Percentiles rank a stretch among this genome's conserved stretches.
Evolutionary conservation across 2,888 invertebrate species (phyloP).

Genomic region (Elegia similella): DNA sequence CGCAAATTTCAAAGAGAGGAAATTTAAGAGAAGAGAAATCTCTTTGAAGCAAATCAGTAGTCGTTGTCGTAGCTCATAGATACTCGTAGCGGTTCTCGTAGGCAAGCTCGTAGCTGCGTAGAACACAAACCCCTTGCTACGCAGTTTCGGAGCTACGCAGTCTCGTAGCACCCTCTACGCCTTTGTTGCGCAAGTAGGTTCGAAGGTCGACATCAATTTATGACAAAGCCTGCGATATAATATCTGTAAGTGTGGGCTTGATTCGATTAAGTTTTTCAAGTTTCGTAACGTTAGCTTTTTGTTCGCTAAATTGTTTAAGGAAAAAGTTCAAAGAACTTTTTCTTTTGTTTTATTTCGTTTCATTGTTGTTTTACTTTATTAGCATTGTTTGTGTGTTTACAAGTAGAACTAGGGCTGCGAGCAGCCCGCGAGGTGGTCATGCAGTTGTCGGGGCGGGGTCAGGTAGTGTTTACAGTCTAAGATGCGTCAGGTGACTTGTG

Average conservation of each 20-base stretch:
- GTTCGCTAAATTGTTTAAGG: neutral
- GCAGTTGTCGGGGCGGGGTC: too few species aligned
- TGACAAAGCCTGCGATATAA: neutral
- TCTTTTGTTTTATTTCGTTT: neutral
- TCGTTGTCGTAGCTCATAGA: neutral
- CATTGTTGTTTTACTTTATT: neutral
- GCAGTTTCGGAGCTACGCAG: conserved; percentile 25
- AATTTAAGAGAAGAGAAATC: neutral
- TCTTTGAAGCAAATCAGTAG: neutral
- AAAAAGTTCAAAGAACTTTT: neutral
- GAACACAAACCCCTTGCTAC: neutral
- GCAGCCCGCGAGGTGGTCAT: too few species aligned
- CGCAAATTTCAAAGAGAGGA: too few species aligned
- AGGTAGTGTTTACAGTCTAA: too few species aligned
- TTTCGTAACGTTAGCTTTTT: neutral
- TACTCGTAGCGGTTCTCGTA: neutral
- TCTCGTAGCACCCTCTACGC: conserved; percentile 13
- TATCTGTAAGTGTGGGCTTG: neutral
- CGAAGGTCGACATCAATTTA: conserved; percentile 5
- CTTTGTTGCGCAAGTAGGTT: conserved; percentile 14
- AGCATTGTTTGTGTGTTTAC: too few species aligned
- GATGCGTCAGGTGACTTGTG: too few species aligned
- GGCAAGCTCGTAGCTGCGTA: neutral
- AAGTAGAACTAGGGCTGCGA: too few species aligned
- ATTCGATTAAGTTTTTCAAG: neutral